Evolutionary conservation across 2,113 vertebrate genomes (phyloP).

Genomic region (Oreocharis arfaki): DNA sequence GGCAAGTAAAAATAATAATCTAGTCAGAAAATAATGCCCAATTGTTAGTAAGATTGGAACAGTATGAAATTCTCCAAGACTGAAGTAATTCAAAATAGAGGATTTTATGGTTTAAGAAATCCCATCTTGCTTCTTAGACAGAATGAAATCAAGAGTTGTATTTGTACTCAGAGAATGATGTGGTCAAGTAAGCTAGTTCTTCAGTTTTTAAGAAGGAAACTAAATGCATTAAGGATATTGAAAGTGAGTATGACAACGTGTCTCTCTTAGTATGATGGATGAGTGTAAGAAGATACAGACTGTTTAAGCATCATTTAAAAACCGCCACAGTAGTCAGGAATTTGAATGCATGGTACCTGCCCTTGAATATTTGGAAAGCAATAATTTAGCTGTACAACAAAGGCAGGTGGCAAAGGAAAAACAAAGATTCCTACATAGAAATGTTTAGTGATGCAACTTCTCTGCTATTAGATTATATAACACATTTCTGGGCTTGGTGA

Average conservation of each 20-base stretch:
- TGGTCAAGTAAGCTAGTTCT: not conserved
- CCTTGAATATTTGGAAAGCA: not conserved
- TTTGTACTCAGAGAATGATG: not conserved
- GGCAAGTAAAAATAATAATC: not conserved
- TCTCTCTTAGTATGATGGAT: not conserved
- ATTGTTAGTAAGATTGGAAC: not conserved
- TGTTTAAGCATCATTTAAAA: not conserved
- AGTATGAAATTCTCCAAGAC: not conserved
- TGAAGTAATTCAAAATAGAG: not conserved
- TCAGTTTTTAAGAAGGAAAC: not conserved
- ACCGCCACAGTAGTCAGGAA: not conserved
- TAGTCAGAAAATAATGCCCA: not conserved
- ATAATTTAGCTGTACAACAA: rapidly evolving
- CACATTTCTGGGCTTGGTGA: not conserved
- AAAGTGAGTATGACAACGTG: not conserved
- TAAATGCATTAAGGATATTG: not conserved
- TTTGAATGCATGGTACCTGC: not conserved
- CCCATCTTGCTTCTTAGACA: not conserved
- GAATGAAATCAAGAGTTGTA: not conserved
- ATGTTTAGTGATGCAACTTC: not conserved
- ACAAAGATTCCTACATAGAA: not conserved
- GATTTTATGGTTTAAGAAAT: not conserved
- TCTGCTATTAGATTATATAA: not conserved
- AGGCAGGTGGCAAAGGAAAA: not conserved
- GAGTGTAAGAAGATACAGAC: not conserved